Evolutionary conservation across 2,113 vertebrate species (phyloP), one percentile per base, ranked within the genome.

Genomic region (Catharus minimus): DNA sequence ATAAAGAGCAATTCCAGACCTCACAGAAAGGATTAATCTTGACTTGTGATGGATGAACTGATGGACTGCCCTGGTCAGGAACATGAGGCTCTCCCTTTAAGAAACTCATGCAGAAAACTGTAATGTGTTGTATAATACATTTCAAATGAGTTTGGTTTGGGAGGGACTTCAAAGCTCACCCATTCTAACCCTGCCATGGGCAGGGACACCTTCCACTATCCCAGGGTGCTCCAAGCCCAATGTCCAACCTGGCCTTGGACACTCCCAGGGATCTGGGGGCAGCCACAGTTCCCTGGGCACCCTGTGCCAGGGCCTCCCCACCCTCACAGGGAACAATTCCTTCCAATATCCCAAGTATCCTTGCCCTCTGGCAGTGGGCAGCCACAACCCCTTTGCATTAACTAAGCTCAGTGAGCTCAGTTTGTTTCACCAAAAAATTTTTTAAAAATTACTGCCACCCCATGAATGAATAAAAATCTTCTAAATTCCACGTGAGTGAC

Each of bases 321-420:
- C 49, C 30, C 26, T 64, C 4, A 0, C 30, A 78, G 33, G 33
- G 5, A 49, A 15, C 2, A 23, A 56, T 38, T 58, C 8, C 58
- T 28, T 2, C 23, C 38, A 80, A 24, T 24, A 24, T 24, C 44
- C 58, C 18, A 52, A 1, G 13, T 0, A 9, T 0, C n/a, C 19
- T 38, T 65, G 36, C 32, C 8, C 36, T 49, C 50, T 38, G 58
- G 32, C 27, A 65, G 2, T 44, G 50, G 8, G 1, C 50, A 65
- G 32, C n/a, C 28, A 66, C n/a, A 73, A 32, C 2, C 15, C n/a
- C 23, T 67, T 20, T 52, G 27, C 53, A 64, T 18, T 27, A 85
- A 46, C 41, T 28, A 11, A 47, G 23, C 46, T 47, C 46, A 47
- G 44, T 27, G 21, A 85, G 39, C 23, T 50, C 33, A 15, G 23